Conservation (phyloP, 2,797 vertebrate species). For the Myotis findleyi region DNA sequence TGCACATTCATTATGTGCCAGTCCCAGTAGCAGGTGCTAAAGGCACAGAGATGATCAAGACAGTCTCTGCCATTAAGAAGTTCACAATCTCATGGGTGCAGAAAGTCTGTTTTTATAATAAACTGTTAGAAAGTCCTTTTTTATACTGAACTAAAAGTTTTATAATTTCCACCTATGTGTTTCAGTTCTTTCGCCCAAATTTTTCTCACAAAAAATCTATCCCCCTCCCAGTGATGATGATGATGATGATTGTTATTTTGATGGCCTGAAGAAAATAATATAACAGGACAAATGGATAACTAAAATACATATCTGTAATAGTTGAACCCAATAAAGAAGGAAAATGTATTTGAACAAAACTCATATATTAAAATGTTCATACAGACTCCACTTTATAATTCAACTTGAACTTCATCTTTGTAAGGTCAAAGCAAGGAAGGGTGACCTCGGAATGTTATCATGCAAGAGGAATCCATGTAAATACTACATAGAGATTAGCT, state of each 20-base stretch:
- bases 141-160: background rate
- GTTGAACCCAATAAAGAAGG: background rate
- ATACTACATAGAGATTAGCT: background rate
- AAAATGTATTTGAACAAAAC: background rate
- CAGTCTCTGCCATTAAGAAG: background rate
- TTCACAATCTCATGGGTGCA: background rate
- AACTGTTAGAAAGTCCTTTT: background rate
- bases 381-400: constrained; percentile 20
- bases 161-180: background rate
- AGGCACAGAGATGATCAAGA: constrained; percentile 3
- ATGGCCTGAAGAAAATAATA: constrained; percentile 7
- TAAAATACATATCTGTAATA: constrained; percentile 22
- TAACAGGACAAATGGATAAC: background rate
- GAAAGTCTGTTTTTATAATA: background rate
- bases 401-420: background rate
- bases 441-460: background rate
- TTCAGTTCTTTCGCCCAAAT: background rate
- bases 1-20: background rate
- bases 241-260: background rate
- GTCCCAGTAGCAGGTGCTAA: background rate
- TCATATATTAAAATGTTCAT: constrained; percentile 1
- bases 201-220: constrained; percentile 21
- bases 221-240: background rate
- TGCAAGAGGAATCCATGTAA: background rate
- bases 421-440: background rate